Evolutionary conservation across 2,888 invertebrate species (phyloP), one percentile per base, ranked within the genome.

Genomic region (Incurvaria masculella): DNA sequence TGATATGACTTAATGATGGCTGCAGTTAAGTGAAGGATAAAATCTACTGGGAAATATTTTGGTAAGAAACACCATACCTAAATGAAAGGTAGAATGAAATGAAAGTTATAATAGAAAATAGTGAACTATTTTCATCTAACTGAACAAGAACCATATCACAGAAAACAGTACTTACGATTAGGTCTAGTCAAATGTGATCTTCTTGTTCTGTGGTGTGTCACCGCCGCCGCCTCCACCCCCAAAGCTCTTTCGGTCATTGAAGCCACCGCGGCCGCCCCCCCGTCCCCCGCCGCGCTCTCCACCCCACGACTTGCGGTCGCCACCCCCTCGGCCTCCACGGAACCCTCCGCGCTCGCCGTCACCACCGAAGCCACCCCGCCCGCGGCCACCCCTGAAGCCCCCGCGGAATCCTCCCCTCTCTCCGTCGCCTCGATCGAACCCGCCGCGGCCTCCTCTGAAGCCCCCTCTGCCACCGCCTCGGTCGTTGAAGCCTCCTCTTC

Each of bases 121-220:
- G n/a, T n/a, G n/a, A n/a, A n/a, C n/a, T n/a, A n/a, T n/a, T n/a
- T n/a, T n/a, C n/a, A n/a, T n/a, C n/a, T n/a, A n/a, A n/a, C n/a
- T n/a, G n/a, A n/a, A n/a, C n/a, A n/a, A n/a, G n/a, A n/a, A n/a
- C n/a, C n/a, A n/a, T n/a, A n/a, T n/a, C n/a, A n/a, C n/a, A n/a
- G n/a, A n/a, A n/a, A 23, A 23, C 23, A 4, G 10, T 23, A 10
- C 23, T 23, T 23, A 23, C 23, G 10, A 6, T 14, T 39, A 6
- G 18, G 61, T 56, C 66, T 75, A 74, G 52, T 87, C 86, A 64
- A 89, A 89, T 47, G 80, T 83, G 51, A 88, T 89, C 74, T 89
- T 89, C 76, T 89, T 90, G 67, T 89, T 90, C 68, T 86, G 84
- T 51, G 68, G 55, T n/a, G 80, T 59, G 39, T 69, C 65, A 21